Evolutionary conservation across 2,113 vertebrate genomes (phyloP), one percentile per base, ranked within the genome.

Genomic region (Tachysurus fulvidraco): DNA sequence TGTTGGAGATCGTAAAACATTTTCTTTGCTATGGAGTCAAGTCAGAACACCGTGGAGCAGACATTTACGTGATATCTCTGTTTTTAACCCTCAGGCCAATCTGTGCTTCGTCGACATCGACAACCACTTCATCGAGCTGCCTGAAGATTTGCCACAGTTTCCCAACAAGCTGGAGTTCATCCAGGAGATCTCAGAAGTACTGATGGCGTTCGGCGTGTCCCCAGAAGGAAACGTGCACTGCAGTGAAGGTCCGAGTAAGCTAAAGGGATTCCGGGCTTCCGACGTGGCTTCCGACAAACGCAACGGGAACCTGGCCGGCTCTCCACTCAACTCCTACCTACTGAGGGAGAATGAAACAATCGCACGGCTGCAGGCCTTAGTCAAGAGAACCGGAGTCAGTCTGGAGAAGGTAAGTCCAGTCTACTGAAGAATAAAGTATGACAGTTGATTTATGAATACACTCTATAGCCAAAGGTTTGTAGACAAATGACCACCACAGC

Each of bases 61-160:
- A 6, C 50, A 14, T 59, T 36, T 80, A 77, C 36, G 28, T 13
- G 17, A 59, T 21, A 21, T 21, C 19, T 60, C 52, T 28, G 21
- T 36, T 16, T 85, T 62, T 76, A 59, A 74, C 44, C 93, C 89
- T 60, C 89, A 99, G 98, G 98, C 98, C 89, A 99, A 99, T 91
- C 93, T 99, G 89, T 99, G 98, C 93, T 99, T 99, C 91, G 98
- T 99, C 93, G 98, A 99, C 92, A 96, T 99, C 77, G 98, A 99
- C 94, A 99, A 99, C 95, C 98, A 99, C 91, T 98, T 97, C 89
- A 96, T 99, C 3, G 98, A 99, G 88, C 95, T 99, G 89, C 98
- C 98, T 0, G 98, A 99, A 92, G 98, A 99, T 88, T 91, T 99
- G 89, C 98, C 98, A 73, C 98, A 99, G 91, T 99, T 99, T 91